Evolutionary conservation across 2,113 vertebrate genomes (phyloP).

Genomic region (Lucifuga dentata): DNA sequence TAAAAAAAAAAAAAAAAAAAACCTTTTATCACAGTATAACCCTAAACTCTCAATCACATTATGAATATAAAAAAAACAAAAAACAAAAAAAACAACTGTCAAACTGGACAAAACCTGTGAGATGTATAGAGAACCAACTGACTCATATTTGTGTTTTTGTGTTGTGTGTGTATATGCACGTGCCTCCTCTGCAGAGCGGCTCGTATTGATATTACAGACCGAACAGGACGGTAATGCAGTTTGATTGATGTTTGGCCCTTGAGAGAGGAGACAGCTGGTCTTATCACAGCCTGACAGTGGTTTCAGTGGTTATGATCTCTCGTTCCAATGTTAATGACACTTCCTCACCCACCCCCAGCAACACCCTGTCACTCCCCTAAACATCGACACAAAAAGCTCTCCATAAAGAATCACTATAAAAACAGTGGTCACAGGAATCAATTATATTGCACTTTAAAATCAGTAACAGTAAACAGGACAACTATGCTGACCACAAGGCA

Average conservation of each 20-base stretch:
- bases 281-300: constrained; percentile 58
- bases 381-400: constrained; percentile 21
- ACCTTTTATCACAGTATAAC: constrained; percentile 69
- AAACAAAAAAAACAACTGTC: constrained; percentile 22
- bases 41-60: constrained; percentile 60
- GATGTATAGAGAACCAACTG: constrained; percentile 37
- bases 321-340: constrained; percentile 46
- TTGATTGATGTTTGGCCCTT: constrained; percentile 63
- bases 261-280: constrained; percentile 60
- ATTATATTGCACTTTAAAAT: constrained; percentile 73
- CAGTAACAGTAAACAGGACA: constrained; percentile 31
- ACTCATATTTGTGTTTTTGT: constrained; percentile 12
- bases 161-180: not conserved
- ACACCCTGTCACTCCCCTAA: constrained; percentile 37
- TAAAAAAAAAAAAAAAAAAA: constrained; percentile 36
- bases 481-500: constrained; percentile 17
- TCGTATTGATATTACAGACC: constrained; percentile 29
- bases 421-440: constrained; percentile 51
- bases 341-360: constrained; percentile 10
- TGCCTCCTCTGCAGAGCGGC: constrained; percentile 12
- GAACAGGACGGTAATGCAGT: constrained; percentile 42
- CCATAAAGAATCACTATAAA: constrained; percentile 32
- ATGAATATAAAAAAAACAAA: constrained; percentile 31
- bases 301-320: constrained; percentile 64
- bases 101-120: constrained; percentile 25